Percentiles rank a stretch among this genome's conserved stretches.
phyloP scores from a whole-genome alignment of 2,888 invertebrate species.

The Drosophila falleni region DNA sequence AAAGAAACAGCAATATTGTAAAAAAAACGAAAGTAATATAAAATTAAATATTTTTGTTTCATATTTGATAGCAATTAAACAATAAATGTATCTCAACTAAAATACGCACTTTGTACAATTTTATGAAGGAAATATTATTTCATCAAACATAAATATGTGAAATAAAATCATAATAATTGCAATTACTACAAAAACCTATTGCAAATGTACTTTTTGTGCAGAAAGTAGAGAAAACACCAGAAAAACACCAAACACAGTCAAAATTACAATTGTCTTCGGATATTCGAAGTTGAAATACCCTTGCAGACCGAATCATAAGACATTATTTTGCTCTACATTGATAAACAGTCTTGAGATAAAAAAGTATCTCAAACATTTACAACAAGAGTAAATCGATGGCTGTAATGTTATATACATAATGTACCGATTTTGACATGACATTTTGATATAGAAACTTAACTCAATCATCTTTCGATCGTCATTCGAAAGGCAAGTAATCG shows the following conservation, averaged over 20 bases:
- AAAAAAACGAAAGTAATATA: slow-evolving; percentile 8
- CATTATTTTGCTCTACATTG: not conserved
- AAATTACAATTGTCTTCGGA: not conserved
- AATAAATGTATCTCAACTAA: slow-evolving; percentile 34
- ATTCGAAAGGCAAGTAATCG: not conserved
- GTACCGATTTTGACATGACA: no score
- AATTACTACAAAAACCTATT: slow-evolving; percentile 25
- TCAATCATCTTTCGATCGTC: no score
- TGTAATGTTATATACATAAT: no score
- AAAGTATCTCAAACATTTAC: no score
- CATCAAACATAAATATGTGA: slow-evolving; percentile 35
- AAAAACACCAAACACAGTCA: not conserved
- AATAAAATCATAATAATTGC: slow-evolving; percentile 18
- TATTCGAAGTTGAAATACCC: slow-evolving; percentile 10
- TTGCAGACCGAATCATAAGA: not conserved
- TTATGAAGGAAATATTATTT: slow-evolving; percentile 54
- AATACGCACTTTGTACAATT: slow-evolving; percentile 79
- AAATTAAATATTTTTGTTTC: slow-evolving; percentile 25
- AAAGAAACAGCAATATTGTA: slow-evolving; percentile 25
- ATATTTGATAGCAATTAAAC: slow-evolving; percentile 55
- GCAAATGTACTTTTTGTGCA: not conserved
- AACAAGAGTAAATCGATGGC: no score
- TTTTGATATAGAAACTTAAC: no score
- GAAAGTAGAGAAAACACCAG: slow-evolving; percentile 6
- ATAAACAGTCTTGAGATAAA: not conserved